Evolutionary conservation across 2,797 vertebrate genomes (phyloP).

Genomic region (Antrozous pallidus): DNA sequence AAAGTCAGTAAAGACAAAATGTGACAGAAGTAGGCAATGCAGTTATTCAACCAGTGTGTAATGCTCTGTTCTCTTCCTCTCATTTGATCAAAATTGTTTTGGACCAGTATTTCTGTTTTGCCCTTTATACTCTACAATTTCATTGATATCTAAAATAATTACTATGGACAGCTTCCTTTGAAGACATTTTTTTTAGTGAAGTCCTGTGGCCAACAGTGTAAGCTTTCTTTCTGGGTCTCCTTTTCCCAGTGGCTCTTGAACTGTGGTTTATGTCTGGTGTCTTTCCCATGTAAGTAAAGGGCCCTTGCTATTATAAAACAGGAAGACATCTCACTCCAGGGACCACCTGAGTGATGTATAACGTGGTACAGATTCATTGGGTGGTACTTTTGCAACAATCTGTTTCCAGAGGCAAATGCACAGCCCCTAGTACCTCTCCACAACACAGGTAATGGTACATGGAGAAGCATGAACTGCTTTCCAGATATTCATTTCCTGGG

Average conservation of each 20-base stretch:
- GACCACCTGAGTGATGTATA: neutral
- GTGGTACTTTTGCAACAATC: neutral
- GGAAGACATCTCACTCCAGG: neutral
- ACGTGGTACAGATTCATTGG: neutral
- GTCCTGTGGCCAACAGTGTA: neutral
- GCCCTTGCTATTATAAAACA: neutral
- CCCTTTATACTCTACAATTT: neutral
- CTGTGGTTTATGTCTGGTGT: neutral
- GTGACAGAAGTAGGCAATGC: neutral
- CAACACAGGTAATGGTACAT: neutral
- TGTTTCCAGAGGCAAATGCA: neutral
- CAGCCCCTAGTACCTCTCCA: neutral
- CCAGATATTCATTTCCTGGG: neutral
- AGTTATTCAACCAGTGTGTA: neutral
- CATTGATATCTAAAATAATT: neutral
- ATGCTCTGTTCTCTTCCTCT: neutral
- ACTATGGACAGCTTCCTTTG: neutral
- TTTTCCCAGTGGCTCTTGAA: neutral
- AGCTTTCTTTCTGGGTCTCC: neutral
- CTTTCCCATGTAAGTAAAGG: neutral
- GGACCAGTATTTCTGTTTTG: neutral
- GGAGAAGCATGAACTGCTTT: neutral
- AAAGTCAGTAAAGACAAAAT: neutral
- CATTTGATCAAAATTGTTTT: neutral
- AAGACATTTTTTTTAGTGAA: constrained; percentile 33